A percentile compares a stretch with the other conserved stretches of the same genome.
phyloP scores from a whole-genome alignment of 1,140 invertebrate genomes.

The Heliothis virescens region DNA sequence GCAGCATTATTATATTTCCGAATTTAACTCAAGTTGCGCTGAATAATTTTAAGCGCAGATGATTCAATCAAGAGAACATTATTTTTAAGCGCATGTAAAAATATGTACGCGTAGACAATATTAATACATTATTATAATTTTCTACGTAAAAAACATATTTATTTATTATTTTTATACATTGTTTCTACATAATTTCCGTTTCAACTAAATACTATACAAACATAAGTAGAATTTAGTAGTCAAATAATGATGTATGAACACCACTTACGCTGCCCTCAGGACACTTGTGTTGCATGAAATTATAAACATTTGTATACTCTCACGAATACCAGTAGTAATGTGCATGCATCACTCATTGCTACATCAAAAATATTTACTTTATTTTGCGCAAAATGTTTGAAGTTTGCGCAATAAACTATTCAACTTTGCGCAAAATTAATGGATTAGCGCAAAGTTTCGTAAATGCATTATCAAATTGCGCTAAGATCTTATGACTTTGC shows the following conservation, averaged over 20 bases:
- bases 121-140: too few species aligned
- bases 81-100: too few species aligned
- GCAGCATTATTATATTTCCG: too few species aligned
- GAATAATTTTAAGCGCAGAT: too few species aligned
- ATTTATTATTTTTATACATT: not conserved
- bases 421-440: not conserved
- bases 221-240: not conserved
- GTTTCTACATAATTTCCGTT: not conserved
- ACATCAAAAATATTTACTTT: not conserved
- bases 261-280: slow-evolving; percentile 38
- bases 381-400: not conserved
- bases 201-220: not conserved
- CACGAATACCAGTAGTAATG: slow-evolving; percentile 6
- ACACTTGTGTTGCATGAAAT: slow-evolving; percentile 32
- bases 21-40: too few species aligned
- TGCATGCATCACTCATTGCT: slow-evolving; percentile 38
- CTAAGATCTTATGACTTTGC: too few species aligned
- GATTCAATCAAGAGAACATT: too few species aligned
- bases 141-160: too few species aligned
- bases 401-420: not conserved
- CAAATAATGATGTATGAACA: slow-evolving; percentile 39
- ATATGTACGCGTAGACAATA: too few species aligned
- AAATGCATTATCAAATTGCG: too few species aligned
- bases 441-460: too few species aligned
- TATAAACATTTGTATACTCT: slow-evolving; percentile 29